Evolutionary conservation across 1,140 invertebrate genomes (phyloP).

Genomic region (Euwallacea fornicatus): DNA sequence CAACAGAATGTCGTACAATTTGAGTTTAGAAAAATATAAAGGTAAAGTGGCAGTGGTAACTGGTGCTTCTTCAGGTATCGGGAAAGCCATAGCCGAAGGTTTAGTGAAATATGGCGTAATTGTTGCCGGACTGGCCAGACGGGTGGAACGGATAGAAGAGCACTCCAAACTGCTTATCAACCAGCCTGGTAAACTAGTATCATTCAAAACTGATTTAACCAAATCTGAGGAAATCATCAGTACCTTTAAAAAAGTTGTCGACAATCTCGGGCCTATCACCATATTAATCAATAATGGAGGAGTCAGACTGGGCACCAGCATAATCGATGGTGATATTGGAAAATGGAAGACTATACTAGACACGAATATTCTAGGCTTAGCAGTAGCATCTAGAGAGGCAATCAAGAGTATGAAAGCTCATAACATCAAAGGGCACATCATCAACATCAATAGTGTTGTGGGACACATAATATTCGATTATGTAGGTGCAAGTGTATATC

Average conservation of each 20-base stretch:
- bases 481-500: conserved; percentile 54
- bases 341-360: conserved; percentile 21
- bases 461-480: conserved; percentile 41
- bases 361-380: conserved; percentile 52
- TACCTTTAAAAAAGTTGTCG: conserved; percentile 65
- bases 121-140: conserved; percentile 38
- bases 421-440: conserved; percentile 22
- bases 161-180: conserved; percentile 14
- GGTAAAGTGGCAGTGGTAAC: conserved; percentile 24
- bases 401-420: conserved; percentile 48
- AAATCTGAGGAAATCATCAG: conserved; percentile 62
- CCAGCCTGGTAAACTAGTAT: conserved; percentile 30
- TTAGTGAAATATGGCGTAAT: conserved; percentile 22
- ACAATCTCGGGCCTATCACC: conserved; percentile 64
- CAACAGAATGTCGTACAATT: conserved; percentile 12
- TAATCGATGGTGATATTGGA: conserved; percentile 10
- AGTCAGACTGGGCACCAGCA: conserved; percentile 14
- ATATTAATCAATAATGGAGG: conserved; percentile 77
- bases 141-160: conserved; percentile 32
- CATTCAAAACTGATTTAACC: conserved; percentile 49
- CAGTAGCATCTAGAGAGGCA: conserved; percentile 59
- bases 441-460: conserved; percentile 34
- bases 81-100: conserved; percentile 11
- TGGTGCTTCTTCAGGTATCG: conserved; percentile 25
- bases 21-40: neutral